Evolutionary conservation across 2,888 invertebrate species (phyloP).

Genomic region (Bombylius major): DNA sequence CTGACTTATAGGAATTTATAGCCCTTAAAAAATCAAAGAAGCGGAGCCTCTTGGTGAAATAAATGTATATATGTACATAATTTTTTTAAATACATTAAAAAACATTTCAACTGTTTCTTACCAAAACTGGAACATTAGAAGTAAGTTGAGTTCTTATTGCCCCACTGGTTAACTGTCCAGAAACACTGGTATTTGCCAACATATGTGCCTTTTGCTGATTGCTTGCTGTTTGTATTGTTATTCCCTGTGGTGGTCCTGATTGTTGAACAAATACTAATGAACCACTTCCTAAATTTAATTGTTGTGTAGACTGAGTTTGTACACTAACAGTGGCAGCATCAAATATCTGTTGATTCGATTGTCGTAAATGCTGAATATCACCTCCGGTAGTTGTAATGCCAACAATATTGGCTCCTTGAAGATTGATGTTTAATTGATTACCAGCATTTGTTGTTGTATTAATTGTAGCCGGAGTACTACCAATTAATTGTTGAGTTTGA

Average conservation of each 20-base stretch:
- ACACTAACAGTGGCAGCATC: conserved; percentile 25
- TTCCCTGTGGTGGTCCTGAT: conserved; percentile 25
- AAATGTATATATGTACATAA: too few species aligned
- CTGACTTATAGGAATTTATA: too few species aligned
- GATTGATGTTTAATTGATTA: conserved; percentile 20
- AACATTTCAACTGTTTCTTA: conserved; percentile 30
- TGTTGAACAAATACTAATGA: conserved; percentile 33
- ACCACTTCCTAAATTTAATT: conserved; percentile 33
- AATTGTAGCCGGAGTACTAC: conserved; percentile 10
- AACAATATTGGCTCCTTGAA: conserved; percentile 24
- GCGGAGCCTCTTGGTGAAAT: too few species aligned
- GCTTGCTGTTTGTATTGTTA: conserved; percentile 30
- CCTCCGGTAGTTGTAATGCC: conserved; percentile 25
- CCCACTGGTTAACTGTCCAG: conserved; percentile 31
- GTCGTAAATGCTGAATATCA: conserved; percentile 27
- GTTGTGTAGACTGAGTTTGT: conserved; percentile 23
- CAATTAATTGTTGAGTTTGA: conserved; percentile 12
- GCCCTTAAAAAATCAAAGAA: too few species aligned
- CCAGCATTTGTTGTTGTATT: conserved; percentile 8
- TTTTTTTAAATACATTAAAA: too few species aligned
- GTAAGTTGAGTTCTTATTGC: conserved; percentile 31
- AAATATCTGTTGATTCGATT: conserved; percentile 20
- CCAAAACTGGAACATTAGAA: conserved; percentile 52
- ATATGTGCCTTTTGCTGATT: conserved; percentile 27
- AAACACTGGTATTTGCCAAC: conserved; percentile 27